Percentiles rank a stretch among this genome's conserved stretches.
phyloP scores from a whole-genome alignment of 37 sponge, comb jelly and placozoan genomes.

The Aplysina aerophoba region DNA sequence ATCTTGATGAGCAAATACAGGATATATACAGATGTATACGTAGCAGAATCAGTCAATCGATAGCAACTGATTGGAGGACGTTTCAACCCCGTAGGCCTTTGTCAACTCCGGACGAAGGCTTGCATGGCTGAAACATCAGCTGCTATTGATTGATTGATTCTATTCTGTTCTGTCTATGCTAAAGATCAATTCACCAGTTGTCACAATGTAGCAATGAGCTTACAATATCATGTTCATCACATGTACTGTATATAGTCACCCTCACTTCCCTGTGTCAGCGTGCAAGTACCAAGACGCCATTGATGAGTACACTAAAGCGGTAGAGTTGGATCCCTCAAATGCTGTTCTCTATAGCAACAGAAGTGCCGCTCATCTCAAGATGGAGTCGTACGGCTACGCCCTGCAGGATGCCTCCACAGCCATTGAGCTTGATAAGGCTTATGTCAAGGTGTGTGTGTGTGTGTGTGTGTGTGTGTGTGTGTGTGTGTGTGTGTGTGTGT shows the following conservation, averaged over 20 bases:
- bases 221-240: not conserved
- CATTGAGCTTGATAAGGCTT: slow-evolving; percentile 82
- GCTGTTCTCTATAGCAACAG: slow-evolving; percentile 94
- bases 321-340: slow-evolving; percentile 66
- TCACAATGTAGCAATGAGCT: no score
- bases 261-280: slow-evolving; percentile 27
- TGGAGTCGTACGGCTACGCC: slow-evolving; percentile 93
- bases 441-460: slow-evolving; percentile 65
- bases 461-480: slow-evolving; percentile 9
- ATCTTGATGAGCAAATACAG: no score
- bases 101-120: no score
- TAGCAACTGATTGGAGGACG: no score
- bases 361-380: slow-evolving; percentile 87
- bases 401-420: slow-evolving; percentile 88
- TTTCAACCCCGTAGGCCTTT: no score
- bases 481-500: slow-evolving; percentile 1
- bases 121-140: no score
- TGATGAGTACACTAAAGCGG: slow-evolving; percentile 83
- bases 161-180: no score
- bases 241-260: no score
- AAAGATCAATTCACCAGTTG: no score
- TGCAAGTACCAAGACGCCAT: slow-evolving; percentile 83
- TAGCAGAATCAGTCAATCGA: not conserved
- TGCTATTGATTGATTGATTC: no score
- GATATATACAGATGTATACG: no score